Evolutionary conservation across 2,797 vertebrate genomes (phyloP).

Genomic region (Tadarida brasiliensis): DNA sequence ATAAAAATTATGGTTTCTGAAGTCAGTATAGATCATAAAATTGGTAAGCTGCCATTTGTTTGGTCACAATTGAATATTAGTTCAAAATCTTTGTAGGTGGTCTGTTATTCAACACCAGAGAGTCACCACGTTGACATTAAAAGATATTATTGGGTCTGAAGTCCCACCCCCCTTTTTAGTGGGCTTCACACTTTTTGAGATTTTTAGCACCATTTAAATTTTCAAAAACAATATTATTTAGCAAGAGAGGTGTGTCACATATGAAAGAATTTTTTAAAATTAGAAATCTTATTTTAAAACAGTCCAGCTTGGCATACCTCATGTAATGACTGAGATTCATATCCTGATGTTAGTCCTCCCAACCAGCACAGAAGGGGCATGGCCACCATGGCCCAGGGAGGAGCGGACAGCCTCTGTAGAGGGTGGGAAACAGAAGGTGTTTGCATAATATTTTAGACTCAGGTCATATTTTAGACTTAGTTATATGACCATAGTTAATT

Average conservation of each 20-base stretch:
- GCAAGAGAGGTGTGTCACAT: not conserved
- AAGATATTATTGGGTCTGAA: not conserved
- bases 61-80: not conserved
- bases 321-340: not conserved
- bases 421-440: not conserved
- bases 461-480: not conserved
- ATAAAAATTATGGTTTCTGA: slow-evolving; percentile 37
- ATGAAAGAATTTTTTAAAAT: not conserved
- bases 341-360: not conserved
- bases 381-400: not conserved
- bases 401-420: not conserved
- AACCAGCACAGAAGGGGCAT: not conserved
- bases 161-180: not conserved
- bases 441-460: not conserved
- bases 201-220: slow-evolving; percentile 35
- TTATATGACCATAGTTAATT: not conserved
- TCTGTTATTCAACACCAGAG: not conserved
- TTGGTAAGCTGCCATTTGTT: slow-evolving; percentile 35
- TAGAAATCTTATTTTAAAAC: slow-evolving; percentile 1
- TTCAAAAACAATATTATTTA: slow-evolving; percentile 28
- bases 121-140: not conserved
- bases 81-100: not conserved
- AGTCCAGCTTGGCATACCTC: not conserved
- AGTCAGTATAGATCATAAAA: slow-evolving; percentile 32
- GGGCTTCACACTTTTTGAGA: not conserved